These are phyloP conservation scores for Pelobates cultripes DNA, from an alignment of 2,797 vertebrate genomes.

Conservation along the genomic window DNA sequence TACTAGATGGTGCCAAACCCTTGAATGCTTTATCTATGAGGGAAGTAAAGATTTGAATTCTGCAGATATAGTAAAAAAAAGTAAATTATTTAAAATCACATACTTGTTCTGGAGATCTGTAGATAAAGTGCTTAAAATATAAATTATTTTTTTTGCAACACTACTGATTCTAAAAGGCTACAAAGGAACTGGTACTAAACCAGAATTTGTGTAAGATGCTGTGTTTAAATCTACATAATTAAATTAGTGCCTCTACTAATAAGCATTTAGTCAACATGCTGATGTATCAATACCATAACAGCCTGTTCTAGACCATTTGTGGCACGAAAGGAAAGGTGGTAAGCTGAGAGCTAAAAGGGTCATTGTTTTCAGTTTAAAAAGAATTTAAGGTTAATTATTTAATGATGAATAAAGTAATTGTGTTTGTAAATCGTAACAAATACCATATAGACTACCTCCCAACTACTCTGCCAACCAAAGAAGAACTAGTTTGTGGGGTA, in stretches of 20 bases:
- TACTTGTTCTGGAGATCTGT: too few species aligned
- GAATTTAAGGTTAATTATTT: constrained; percentile 7
- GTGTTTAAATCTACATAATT: background rate
- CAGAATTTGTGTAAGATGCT: too few species aligned
- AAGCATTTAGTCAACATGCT: background rate
- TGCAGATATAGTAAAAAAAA: too few species aligned
- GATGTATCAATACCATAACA: background rate
- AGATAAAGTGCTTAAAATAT: too few species aligned
- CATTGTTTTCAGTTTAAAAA: background rate
- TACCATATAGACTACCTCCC: background rate
- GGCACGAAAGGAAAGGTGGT: background rate
- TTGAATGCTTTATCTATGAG: too few species aligned
- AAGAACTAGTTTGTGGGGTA: background rate
- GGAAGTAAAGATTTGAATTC: too few species aligned
- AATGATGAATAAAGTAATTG: background rate
- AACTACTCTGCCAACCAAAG: background rate
- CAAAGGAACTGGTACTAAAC: too few species aligned
- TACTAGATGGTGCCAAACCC: too few species aligned
- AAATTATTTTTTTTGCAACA: too few species aligned
- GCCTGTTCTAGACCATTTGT: background rate
- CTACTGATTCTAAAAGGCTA: too few species aligned
- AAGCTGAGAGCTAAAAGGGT: background rate
- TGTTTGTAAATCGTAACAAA: background rate
- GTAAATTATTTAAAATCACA: too few species aligned
- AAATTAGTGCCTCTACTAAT: background rate